A percentile compares a stretch with the other conserved stretches of the same genome.
Evolutionary conservation across 2,113 vertebrate genomes (phyloP).

Genomic region (Seriola quinqueradiata): DNA sequence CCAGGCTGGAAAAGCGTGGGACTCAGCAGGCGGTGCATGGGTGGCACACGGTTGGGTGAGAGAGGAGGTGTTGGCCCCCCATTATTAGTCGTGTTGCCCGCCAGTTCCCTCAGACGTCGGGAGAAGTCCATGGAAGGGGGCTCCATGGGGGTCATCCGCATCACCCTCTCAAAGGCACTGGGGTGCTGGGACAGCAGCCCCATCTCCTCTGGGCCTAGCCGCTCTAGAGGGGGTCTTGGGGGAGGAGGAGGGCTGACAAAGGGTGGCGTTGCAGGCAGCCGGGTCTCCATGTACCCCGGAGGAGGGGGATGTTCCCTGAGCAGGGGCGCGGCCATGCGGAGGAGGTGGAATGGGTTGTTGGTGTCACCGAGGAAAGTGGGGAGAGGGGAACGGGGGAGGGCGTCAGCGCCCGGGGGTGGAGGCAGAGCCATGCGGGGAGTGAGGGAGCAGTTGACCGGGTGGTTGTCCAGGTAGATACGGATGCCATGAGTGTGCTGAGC

Average conservation of each 20-base stretch:
- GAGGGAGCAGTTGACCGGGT: constrained; percentile 93
- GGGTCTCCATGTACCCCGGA: constrained; percentile 93
- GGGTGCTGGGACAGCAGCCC: constrained; percentile 99
- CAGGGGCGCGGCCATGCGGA: constrained; percentile 97
- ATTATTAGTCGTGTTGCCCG: constrained; percentile 90
- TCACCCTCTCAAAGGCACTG: constrained; percentile 99
- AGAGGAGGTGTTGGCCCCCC: constrained; percentile 95
- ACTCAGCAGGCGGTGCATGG: constrained; percentile 98
- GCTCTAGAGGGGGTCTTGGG: constrained; percentile 92
- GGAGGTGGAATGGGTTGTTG: constrained; percentile 96
- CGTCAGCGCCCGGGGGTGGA: constrained; percentile 92
- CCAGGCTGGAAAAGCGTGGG: constrained; percentile 93
- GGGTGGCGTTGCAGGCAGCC: constrained; percentile 94
- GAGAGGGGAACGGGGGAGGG: constrained; percentile 94
- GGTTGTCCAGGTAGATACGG: constrained; percentile 99
- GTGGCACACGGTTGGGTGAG: constrained; percentile 95
- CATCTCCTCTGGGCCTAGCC: constrained; percentile 98
- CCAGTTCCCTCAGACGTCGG: constrained; percentile 94
- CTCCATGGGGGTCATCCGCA: constrained; percentile 97
- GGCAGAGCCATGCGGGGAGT: constrained; percentile 97
- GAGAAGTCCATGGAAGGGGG: constrained; percentile 99
- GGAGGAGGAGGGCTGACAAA: constrained; percentile 97
- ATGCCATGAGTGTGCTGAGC: constrained; percentile 99
- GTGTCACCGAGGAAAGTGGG: constrained; percentile 96
- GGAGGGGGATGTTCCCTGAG: constrained; percentile 92